phyloP scores from a whole-genome alignment of 2,888 invertebrate species.

The Danaus chrysippus region DNA sequence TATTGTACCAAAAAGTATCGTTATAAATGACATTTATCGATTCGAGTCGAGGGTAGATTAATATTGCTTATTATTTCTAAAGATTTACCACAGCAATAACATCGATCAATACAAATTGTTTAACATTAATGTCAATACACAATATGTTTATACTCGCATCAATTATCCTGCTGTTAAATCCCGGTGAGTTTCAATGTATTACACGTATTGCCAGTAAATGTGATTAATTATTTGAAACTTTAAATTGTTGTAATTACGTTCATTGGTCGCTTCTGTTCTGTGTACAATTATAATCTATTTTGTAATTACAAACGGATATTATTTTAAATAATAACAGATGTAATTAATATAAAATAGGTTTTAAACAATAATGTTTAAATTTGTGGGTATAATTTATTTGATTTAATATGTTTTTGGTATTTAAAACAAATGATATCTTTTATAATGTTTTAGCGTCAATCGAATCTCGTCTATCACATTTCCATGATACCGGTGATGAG shows the following conservation, averaged over 20 bases:
- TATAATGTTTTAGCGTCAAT: constrained; percentile 41
- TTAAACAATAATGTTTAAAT: too few relatives aligned
- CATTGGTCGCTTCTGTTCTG: too few relatives aligned
- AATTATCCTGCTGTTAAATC: constrained; percentile 36
- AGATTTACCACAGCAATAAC: not conserved
- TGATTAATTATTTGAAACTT: not conserved
- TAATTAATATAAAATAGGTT: too few relatives aligned
- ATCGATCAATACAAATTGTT: not conserved
- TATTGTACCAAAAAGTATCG: not conserved
- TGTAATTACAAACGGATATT: not conserved
- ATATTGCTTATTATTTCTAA: not conserved
- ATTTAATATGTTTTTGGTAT: too few relatives aligned
- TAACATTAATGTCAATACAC: constrained; percentile 28
- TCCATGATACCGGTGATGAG: constrained; percentile 57
- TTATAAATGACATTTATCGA: constrained; percentile 3
- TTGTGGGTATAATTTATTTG: too few relatives aligned
- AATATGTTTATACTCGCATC: constrained; percentile 37
- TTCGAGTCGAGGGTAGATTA: not conserved
- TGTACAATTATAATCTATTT: too few relatives aligned
- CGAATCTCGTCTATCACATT: constrained; percentile 53
- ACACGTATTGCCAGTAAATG: not conserved
- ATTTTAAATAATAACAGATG: not conserved
- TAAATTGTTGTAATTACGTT: too few relatives aligned
- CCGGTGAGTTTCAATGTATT: constrained; percentile 37
- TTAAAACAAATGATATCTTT: too few relatives aligned